Conservation (phyloP, 1,140 invertebrate genomes). For the Glossosoma conforme region DNA sequence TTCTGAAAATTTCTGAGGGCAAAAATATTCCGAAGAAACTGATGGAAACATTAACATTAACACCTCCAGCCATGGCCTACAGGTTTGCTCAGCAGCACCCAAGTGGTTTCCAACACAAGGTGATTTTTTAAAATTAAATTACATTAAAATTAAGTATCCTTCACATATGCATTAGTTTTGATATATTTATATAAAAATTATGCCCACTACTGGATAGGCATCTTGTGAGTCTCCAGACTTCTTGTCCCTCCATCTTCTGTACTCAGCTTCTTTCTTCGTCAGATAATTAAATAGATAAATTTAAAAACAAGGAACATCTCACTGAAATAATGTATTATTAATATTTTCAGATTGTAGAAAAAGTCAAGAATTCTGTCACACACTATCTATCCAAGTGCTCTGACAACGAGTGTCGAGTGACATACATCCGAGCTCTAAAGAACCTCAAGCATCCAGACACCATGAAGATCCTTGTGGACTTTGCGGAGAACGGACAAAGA, state of each 20-base stretch:
- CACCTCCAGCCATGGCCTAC: conserved; percentile 57
- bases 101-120: conserved; percentile 30
- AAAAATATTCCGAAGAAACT: conserved; percentile 53
- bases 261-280: too few species aligned
- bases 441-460: conserved; percentile 58
- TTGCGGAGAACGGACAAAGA: conserved; percentile 47
- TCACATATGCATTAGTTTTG: too few species aligned
- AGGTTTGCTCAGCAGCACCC: conserved; percentile 35
- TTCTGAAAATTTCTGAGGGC: conserved; percentile 47
- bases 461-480: conserved; percentile 54
- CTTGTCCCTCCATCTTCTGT: too few species aligned
- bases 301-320: too few species aligned
- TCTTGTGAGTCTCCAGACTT: too few species aligned
- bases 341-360: conserved; percentile 40
- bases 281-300: too few species aligned
- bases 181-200: too few species aligned
- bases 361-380: conserved; percentile 47
- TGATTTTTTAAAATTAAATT: too few species aligned
- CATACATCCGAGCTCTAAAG: conserved; percentile 61
- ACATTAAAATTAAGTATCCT: too few species aligned
- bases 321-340: conserved; percentile 6
- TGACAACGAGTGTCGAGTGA: conserved; percentile 52
- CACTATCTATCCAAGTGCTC: conserved; percentile 52
- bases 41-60: conserved; percentile 59
- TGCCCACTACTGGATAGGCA: too few species aligned